Base-by-base conservation (phyloP, 2,113 vertebrate species). In the Rhodinocichla rosea region DNA sequence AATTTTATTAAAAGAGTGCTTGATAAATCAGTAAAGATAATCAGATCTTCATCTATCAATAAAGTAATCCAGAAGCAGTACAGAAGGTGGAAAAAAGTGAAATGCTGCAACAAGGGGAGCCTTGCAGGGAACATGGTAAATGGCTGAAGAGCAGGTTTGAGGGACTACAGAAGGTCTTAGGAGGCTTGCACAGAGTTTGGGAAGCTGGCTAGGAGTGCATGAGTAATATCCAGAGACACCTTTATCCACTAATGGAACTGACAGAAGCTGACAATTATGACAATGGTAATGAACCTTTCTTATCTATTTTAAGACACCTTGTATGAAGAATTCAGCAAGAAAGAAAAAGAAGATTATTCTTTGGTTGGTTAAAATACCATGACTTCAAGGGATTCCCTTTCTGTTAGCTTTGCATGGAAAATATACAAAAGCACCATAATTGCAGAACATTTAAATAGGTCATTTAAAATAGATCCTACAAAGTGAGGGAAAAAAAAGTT, bases 371-470 rank as follows among this genome's bases (percentile, higher is more conserved):
- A 94, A 96, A 96, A 92, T 64, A 62, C 70, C 52, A 42, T 75
- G 77, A 83, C 59, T 97, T 94, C 87, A 96, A 94, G 92, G 87
- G 71, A 88, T 95, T 94, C 94, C 91, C 73, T 73, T 93, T 93
- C 90, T 96, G 55, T 84, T 81, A 53, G 0, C 74, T 96, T 60
- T 53, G 22, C 60, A 49, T 65, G 79, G 88, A 84, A 90, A 79
- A 92, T 62, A 89, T 15, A 96, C 52, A 96, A 82, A 92, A 94
- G 71, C 67, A 63, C 73, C 73, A 32, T 95, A 94, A 96, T 84
- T 96, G 94, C 81, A 88, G 94, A 90, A 64, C 69, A 91, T 88
- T 91, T 89, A 94, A 97, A 95, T 91, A 40, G 52, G 62, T 84
- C 65, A 88, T 93, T 96, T 92, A 74, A 94, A 96, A 91, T 87